These are phyloP conservation scores for Perccottus glenii DNA, from an alignment of 2,113 vertebrate genomes.

Conservation along the genomic window DNA sequence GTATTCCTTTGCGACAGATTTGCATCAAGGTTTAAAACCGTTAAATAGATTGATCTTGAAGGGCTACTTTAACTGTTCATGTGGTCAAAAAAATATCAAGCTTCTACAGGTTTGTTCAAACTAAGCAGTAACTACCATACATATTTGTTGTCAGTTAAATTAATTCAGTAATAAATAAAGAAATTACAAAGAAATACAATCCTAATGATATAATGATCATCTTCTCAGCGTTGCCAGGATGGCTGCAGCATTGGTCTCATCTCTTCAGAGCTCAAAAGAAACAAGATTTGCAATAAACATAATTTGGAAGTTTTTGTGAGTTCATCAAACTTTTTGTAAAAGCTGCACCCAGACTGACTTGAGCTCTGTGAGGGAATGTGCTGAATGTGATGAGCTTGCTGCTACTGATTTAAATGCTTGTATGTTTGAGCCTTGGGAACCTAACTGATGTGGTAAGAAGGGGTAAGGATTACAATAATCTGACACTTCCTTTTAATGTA, in stretches of 20 bases:
- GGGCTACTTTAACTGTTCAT: too few species aligned
- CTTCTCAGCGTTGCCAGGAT: too few species aligned
- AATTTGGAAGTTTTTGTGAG: neutral
- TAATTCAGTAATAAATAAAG: too few species aligned
- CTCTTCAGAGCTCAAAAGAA: neutral
- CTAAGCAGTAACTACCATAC: too few species aligned
- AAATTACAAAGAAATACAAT: too few species aligned
- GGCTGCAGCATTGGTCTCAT: neutral
- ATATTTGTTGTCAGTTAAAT: too few species aligned
- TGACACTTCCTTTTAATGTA: slow-evolving; percentile 26
- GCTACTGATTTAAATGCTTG: neutral
- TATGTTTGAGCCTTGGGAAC: slow-evolving; percentile 3
- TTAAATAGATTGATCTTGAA: too few species aligned
- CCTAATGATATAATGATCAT: too few species aligned
- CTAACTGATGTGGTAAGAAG: slow-evolving; percentile 3
- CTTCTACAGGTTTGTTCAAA: too few species aligned
- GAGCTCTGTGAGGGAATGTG: neutral
- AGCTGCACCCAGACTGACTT: neutral
- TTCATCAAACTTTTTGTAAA: neutral
- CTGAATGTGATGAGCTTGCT: slow-evolving; percentile 1
- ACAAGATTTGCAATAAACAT: neutral
- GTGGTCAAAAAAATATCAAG: too few species aligned
- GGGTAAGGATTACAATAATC: slow-evolving; percentile 23
- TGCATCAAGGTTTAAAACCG: too few species aligned
- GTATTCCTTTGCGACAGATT: too few species aligned